Evolutionary conservation across 2,797 vertebrate species (phyloP).

Genomic region (Pseudochirops corinnae): DNA sequence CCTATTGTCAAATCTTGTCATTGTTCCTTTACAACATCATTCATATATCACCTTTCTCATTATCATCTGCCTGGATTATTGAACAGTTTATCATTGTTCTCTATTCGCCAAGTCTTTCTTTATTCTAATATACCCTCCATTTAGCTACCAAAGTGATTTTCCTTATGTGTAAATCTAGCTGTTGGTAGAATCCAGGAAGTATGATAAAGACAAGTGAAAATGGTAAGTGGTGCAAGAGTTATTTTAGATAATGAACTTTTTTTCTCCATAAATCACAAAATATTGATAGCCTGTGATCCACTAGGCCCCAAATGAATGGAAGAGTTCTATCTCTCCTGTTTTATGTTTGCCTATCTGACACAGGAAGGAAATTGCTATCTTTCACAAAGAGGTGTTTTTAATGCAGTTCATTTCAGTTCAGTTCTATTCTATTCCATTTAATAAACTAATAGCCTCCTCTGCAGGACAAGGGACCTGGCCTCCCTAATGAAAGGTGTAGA

Average conservation of each 20-base stretch:
- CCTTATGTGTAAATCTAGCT: background rate
- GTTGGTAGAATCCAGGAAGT: background rate
- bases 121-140: background rate
- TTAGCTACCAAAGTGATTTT: background rate
- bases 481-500: background rate
- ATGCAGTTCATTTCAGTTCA: background rate
- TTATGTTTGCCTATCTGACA: background rate
- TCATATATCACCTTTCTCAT: background rate
- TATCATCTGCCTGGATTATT: background rate
- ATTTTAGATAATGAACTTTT: background rate
- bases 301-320: background rate
- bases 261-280: background rate
- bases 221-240: background rate
- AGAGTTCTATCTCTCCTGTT: background rate
- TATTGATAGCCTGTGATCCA: background rate
- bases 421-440: background rate
- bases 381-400: background rate
- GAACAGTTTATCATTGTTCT: background rate
- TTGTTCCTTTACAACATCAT: background rate
- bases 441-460: background rate
- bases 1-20: background rate
- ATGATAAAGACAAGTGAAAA: background rate
- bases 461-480: background rate
- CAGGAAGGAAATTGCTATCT: background rate
- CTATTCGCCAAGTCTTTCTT: background rate